A percentile compares a stretch with the other conserved stretches of the same genome.
phyloP scores from a whole-genome alignment of 1,140 invertebrate species.

The Leucophenga varia region DNA sequence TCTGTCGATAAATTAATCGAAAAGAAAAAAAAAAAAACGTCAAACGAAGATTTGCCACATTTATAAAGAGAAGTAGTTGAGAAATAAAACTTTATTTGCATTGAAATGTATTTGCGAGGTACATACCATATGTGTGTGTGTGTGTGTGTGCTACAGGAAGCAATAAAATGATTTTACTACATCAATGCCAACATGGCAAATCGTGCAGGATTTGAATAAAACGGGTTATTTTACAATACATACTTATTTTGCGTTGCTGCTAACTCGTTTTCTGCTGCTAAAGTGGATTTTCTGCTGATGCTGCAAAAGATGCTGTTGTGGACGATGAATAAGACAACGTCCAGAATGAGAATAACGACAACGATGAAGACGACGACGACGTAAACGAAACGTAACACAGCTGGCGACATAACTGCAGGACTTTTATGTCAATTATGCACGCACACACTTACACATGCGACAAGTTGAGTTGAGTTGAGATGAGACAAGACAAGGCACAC shows the following conservation, averaged over 20 bases:
- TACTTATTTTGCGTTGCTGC: no score
- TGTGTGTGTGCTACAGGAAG: conserved; percentile 30
- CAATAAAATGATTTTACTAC: conserved; percentile 54
- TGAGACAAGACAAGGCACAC: not conserved
- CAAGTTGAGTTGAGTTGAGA: no score
- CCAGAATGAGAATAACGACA: conserved; percentile 6
- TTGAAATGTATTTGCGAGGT: no score
- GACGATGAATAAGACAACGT: conserved; percentile 19
- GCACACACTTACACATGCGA: conserved; percentile 8
- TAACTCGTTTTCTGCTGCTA: not conserved
- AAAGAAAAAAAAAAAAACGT: no score
- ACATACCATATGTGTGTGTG: conserved; percentile 1
- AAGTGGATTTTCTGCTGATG: not conserved
- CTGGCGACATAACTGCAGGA: conserved; percentile 36
- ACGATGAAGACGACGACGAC: conserved; percentile 25
- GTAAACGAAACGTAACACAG: conserved; percentile 29
- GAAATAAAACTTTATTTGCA: no score
- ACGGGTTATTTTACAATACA: conserved; percentile 17
- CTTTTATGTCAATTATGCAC: conserved; percentile 38
- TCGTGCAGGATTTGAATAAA: conserved; percentile 54
- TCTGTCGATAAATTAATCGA: no score
- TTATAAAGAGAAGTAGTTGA: no score
- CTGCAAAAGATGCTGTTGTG: not conserved
- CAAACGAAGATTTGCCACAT: no score
- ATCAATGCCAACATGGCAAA: conserved; percentile 50